Conservation (phyloP, 1,140 invertebrate species). For the Lethrus apterus region DNA sequence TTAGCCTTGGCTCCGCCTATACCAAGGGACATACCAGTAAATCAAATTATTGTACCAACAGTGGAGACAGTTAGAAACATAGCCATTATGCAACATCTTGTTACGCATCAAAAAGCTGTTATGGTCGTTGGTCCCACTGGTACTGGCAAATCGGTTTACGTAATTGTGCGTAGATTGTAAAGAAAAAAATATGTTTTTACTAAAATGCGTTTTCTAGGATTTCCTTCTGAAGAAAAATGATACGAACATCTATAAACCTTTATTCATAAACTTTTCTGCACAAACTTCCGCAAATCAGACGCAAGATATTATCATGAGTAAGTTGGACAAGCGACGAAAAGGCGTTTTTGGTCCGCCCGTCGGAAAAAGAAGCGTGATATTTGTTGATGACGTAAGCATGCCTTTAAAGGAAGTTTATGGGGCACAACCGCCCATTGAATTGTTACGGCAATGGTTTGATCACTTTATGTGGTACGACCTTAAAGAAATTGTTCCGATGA, state of each 20-base stretch:
- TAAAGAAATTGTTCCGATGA: slow-evolving; percentile 78
- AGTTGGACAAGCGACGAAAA: slow-evolving; percentile 88
- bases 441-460: slow-evolving; percentile 84
- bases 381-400: slow-evolving; percentile 94
- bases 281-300: slow-evolving; percentile 90
- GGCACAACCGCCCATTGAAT: slow-evolving; percentile 86
- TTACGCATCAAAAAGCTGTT: slow-evolving; percentile 71
- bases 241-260: slow-evolving; percentile 70
- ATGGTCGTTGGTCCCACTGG: slow-evolving; percentile 88
- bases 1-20: slow-evolving; percentile 70
- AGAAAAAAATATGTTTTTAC: neutral
- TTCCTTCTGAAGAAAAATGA: slow-evolving; percentile 79
- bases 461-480: slow-evolving; percentile 87
- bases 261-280: slow-evolving; percentile 88
- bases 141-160: slow-evolving; percentile 87
- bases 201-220: slow-evolving; percentile 46
- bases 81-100: slow-evolving; percentile 66
- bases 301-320: slow-evolving; percentile 93
- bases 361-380: slow-evolving; percentile 82
- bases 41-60: slow-evolving; percentile 91
- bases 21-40: slow-evolving; percentile 81
- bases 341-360: slow-evolving; percentile 89
- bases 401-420: slow-evolving; percentile 80
- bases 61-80: slow-evolving; percentile 79
- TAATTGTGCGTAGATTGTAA: slow-evolving; percentile 44